These are phyloP conservation scores for Campoletis raptor DNA, from an alignment of 2,888 invertebrate genomes.

Conservation along the genomic window DNA sequence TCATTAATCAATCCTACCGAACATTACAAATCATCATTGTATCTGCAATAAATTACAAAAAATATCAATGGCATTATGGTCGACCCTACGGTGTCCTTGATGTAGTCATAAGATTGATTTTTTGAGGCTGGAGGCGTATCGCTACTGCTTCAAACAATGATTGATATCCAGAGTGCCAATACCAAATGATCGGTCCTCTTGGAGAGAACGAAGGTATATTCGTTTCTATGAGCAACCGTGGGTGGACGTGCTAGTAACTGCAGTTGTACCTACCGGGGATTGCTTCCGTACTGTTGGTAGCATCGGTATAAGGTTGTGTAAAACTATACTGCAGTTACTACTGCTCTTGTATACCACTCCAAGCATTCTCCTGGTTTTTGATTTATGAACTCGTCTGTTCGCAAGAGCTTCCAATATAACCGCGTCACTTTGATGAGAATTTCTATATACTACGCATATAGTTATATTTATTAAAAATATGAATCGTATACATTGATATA, in stretches of 20 bases:
- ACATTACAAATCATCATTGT: neutral
- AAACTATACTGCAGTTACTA: slow-evolving; percentile 47
- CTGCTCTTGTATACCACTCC: slow-evolving; percentile 39
- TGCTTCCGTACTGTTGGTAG: slow-evolving; percentile 73
- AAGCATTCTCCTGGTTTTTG: slow-evolving; percentile 55
- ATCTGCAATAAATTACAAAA: neutral
- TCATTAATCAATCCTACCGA: neutral
- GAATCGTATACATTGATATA: neutral
- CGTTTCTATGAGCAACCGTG: slow-evolving; percentile 72
- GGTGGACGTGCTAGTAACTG: slow-evolving; percentile 75
- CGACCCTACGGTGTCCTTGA: slow-evolving; percentile 37
- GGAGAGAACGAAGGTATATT: slow-evolving; percentile 69
- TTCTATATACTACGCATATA: slow-evolving; percentile 20
- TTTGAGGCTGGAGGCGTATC: slow-evolving; percentile 7
- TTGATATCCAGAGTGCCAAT: slow-evolving; percentile 23
- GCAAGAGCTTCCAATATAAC: slow-evolving; percentile 50
- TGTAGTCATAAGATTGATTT: slow-evolving; percentile 21
- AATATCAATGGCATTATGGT: slow-evolving; percentile 22
- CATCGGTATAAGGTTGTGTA: slow-evolving; percentile 38
- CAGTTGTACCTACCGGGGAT: slow-evolving; percentile 71
- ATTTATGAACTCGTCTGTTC: slow-evolving; percentile 65
- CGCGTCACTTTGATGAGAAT: slow-evolving; percentile 40
- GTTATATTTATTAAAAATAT: neutral
- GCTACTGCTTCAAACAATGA: slow-evolving; percentile 6
- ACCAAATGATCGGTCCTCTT: slow-evolving; percentile 28